Base-by-base conservation (phyloP, 2,113 vertebrate genomes). In the Halichoeres trimaculatus region DNA sequence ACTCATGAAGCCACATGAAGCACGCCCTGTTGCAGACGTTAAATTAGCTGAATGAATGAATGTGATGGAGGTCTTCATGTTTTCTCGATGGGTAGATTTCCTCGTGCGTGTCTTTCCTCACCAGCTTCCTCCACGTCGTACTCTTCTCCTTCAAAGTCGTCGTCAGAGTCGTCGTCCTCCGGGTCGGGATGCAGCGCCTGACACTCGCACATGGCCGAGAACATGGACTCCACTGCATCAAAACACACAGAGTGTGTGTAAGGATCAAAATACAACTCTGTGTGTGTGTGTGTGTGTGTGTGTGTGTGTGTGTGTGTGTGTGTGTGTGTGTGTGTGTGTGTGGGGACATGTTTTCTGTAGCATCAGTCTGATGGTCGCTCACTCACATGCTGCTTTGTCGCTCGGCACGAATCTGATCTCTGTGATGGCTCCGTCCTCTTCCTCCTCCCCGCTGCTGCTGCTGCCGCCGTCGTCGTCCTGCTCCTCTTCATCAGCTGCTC, bases 161-260 rank as follows among this genome's bases (percentile, higher is more conserved):
- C 90, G 63, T 98, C 97, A 0, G 97, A 98, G 84, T 99, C 96
- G 0, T 93, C 92, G 7, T 99, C 98, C 0, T 99, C 98, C 0
- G 96, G 97, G 85, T 99, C 98, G 0, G 98, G 98, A 60, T 99
- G 98, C 73, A 99, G 91, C 12, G 97, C 97, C 81, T 99, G 98
- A 83, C 98, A 99, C 4, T 98, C 98, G 4, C 98, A 99, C 97
- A 99, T 99, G 0, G 96, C 95, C 2, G 96, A 93, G 79, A 99
- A 99, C 98, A 99, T 96, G 64, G 95, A 84, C 73, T 99, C 96
- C 94, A 99, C 98, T 99, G 86, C 1, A 20, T 4, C 45, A 54
- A 74, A 13, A 70, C 9, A 78, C 34, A 79, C 17, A 70, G n/a
- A n/a, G n/a, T n/a, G n/a, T n/a, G n/a, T n/a, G n/a, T n/a, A n/a